Evolutionary conservation across 2,797 vertebrate genomes (phyloP), one percentile per base, ranked within the genome.

Genomic region (Oreochromis grahami): DNA sequence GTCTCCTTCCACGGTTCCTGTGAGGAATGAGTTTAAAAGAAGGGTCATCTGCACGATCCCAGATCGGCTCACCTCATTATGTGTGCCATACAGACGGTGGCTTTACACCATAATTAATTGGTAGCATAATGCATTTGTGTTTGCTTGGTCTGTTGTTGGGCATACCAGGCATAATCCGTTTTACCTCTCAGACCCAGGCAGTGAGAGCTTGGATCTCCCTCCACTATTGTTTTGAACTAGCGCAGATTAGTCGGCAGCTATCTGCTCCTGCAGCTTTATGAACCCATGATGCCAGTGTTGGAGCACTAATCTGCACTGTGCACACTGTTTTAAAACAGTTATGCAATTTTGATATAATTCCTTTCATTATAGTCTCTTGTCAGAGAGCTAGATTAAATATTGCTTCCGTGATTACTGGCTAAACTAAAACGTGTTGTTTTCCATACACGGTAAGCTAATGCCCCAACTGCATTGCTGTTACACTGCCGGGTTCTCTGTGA

Each of bases 141-240:
- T 77, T 58, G 78, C 29, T 79, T 58, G 70, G 70, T 34, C 43
- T 78, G 55, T 86, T 88, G 78, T 83, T 78, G 78, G 80, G 70
- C 8, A 36, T 50, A 70, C 38, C 51, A 78, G 53, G 77, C 74
- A 36, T 91, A 89, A 90, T 91, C 85, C 70, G 24, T 77, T 82
- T 85, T 84, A 68, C 80, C 76, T 51, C 36, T 11, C 80, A 43
- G 77, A 52, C 50, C 58, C 70, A 82, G 51, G 32, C 60, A 85
- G 87, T 60, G 83, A 87, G 55, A 79, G 70, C 77, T 82, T 50
- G 84, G 63, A 86, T 85, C 86, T 38, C 72, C 79, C 55, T 80
- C 76, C 41, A 24, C 83, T 88, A 63, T 84, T 90, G 79, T 85
- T 88, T 85, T 86, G 74, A 89, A 65, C 43, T 41, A 85, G 51